phyloP scores from a whole-genome alignment of 1,140 invertebrate species.

The Cyclargus thomasi region DNA sequence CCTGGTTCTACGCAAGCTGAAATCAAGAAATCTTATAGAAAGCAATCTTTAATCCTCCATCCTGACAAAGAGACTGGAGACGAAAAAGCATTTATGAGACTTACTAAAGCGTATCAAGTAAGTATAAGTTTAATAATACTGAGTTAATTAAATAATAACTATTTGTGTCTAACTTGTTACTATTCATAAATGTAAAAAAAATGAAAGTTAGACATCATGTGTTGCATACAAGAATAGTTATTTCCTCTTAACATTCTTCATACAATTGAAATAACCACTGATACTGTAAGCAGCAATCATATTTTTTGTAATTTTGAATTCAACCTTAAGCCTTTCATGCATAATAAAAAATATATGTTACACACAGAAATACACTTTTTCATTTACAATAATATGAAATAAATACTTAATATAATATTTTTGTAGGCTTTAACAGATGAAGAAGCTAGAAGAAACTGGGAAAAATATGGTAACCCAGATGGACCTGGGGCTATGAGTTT shows the following conservation, averaged over 20 bases:
- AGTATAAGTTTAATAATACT: conserved; percentile 19
- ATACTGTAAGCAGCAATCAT: too few relatives aligned
- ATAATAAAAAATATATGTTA: too few relatives aligned
- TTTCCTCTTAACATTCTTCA: too few relatives aligned
- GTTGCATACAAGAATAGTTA: too few relatives aligned
- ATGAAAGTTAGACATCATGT: too few relatives aligned
- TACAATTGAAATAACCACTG: too few relatives aligned
- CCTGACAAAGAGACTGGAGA: conserved; percentile 98
- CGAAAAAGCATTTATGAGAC: conserved; percentile 97
- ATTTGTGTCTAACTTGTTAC: too few relatives aligned
- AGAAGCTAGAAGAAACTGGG: conserved; percentile 97
- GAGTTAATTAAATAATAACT: too few relatives aligned
- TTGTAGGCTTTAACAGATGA: conserved; percentile 93
- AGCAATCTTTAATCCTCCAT: conserved; percentile 94
- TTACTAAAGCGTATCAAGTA: conserved; percentile 94
- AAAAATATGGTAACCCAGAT: conserved; percentile 99
- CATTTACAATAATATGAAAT: too few relatives aligned
- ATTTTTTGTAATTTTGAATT: too few relatives aligned
- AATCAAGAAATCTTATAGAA: conserved; percentile 97
- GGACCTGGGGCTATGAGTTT: conserved; percentile 99
- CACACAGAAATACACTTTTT: background rate
- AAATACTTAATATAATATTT: conserved; percentile 7
- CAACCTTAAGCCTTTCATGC: too few relatives aligned
- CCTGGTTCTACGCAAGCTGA: conserved; percentile 88
- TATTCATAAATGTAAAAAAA: too few relatives aligned